Base-by-base conservation (phyloP, 1,140 invertebrate species). In the Leguminivora glycinivorella region DNA sequence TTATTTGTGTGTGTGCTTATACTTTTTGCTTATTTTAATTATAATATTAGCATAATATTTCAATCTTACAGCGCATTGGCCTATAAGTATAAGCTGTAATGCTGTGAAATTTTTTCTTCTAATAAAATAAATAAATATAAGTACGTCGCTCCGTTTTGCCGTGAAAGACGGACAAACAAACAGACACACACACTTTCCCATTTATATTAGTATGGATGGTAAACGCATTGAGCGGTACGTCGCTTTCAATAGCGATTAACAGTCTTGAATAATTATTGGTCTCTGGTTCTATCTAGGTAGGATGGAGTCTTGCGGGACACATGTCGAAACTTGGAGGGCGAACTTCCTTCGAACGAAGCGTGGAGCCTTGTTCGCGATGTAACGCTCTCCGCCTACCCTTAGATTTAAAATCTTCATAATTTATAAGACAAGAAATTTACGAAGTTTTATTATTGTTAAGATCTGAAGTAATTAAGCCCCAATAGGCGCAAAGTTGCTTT, bases 401-500 rank as follows among this genome's bases (percentile, higher is more conserved):
- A 63, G 58, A 29, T 63, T 31, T 63, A 63, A 63, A 63, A 63
- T 63, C 58, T 63, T 63, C 26, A 63, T 63, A 63, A 63, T 63
- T 63, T 63, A 63, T 63, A 63, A 63, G 58, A 63, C 58, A 31
- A 29, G 25, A 63, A 63, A 63, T 63, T 63, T 17, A 63, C 58
- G 12, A 63, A 63, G 58, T 63, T 63, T 63, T 63, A 63, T 63
- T 63, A 63, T 63, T 63, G 58, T 63, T 63, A 34, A 31, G 26
- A 63, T 63, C 58, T 63, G 58, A 63, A 63, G 58, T 63, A 63
- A 63, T 63, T 63, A 63, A 63, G 58, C 58, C 56, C 56, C 25
- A 31, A 63, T 63, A 63, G 58, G 26, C 58, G 25, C 58, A 17
- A 63, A 63, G 58, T 63, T 60, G 56, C 29, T 63, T 29, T 19